Conservation (phyloP, 2,113 vertebrate genomes). For the Leptobrachium leishanense region DNA sequence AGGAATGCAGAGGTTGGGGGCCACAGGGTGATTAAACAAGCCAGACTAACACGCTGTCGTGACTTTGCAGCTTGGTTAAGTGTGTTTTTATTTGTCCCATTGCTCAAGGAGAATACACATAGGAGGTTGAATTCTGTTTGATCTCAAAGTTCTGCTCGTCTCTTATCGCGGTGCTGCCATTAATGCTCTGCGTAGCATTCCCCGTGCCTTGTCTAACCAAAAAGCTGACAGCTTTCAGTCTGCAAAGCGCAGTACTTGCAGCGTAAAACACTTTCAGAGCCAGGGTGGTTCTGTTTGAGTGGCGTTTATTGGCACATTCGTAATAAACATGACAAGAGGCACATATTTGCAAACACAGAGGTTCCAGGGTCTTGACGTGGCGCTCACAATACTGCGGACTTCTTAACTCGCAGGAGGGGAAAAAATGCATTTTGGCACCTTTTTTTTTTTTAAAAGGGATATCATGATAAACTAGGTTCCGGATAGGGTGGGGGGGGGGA, state of each 20-base stretch:
- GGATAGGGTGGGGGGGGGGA: background rate
- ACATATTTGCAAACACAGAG: constrained; percentile 25
- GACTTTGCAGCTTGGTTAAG: constrained; percentile 36
- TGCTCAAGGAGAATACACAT: background rate
- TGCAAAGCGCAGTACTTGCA: background rate
- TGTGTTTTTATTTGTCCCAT: background rate
- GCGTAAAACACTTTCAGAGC: background rate
- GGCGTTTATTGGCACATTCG: constrained; percentile 53
- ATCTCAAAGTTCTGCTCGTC: constrained; percentile 29
- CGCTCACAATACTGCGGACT: background rate
- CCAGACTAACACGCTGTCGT: background rate
- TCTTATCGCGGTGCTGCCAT: background rate
- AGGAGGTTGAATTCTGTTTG: constrained; percentile 25
- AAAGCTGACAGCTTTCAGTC: background rate
- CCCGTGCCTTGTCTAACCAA: background rate
- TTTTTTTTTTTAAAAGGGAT: background rate
- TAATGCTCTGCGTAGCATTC: background rate
- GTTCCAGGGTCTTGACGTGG: background rate
- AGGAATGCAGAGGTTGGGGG: background rate
- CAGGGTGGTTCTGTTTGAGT: background rate
- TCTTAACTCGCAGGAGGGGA: background rate
- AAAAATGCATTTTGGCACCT: background rate
- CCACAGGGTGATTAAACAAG: constrained; percentile 1
- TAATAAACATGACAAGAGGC: constrained; percentile 56
- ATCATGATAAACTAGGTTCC: background rate